phyloP scores from a whole-genome alignment of 2,797 vertebrate species.

The Sebastes melanostomus region DNA sequence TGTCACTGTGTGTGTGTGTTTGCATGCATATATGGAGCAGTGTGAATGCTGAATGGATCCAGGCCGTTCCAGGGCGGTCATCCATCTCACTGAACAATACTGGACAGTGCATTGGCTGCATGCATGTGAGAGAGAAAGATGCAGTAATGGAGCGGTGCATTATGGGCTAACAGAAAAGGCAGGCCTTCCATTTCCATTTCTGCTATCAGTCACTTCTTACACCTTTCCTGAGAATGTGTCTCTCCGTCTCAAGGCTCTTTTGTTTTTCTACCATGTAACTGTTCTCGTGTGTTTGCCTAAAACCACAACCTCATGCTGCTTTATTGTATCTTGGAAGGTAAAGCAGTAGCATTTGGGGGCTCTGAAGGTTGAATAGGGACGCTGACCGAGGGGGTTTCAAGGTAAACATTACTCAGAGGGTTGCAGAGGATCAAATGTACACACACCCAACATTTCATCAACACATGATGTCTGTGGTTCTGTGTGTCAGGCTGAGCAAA shows the following conservation, averaged over 20 bases:
- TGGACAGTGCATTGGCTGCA: conserved; percentile 12
- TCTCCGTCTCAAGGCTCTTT: neutral
- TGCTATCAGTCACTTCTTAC: neutral
- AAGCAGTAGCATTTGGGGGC: neutral
- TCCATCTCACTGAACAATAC: conserved; percentile 39
- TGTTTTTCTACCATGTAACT: neutral
- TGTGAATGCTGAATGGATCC: conserved; percentile 4
- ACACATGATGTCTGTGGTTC: neutral
- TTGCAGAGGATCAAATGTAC: neutral
- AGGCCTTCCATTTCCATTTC: neutral
- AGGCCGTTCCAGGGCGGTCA: neutral
- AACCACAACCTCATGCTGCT: neutral
- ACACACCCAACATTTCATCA: neutral
- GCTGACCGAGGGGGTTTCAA: neutral
- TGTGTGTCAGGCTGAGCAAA: neutral
- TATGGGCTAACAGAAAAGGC: neutral
- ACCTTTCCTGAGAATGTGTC: neutral
- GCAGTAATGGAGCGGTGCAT: conserved; percentile 3
- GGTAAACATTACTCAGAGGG: neutral
- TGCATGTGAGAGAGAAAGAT: neutral
- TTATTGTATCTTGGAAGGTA: neutral
- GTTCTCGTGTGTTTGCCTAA: neutral
- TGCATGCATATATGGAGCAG: neutral
- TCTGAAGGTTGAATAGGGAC: neutral
- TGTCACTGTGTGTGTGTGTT: neutral